Evolutionary conservation across 2,113 vertebrate genomes (phyloP).

Genomic region (Clupea harengus): DNA sequence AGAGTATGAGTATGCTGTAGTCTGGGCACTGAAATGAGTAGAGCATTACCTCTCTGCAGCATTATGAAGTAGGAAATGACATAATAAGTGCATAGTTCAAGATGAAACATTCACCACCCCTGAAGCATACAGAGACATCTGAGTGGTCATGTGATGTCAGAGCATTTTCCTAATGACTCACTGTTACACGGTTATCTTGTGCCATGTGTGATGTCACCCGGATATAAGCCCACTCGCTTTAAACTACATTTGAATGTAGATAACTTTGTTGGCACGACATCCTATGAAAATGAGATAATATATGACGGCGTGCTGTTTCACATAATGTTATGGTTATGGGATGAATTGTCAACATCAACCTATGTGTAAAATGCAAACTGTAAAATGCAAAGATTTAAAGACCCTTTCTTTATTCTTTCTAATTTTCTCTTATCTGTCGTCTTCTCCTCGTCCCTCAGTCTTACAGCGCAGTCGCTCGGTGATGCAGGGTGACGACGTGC

Average conservation of each 20-base stretch:
- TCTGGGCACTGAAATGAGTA: neutral
- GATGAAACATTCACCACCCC: neutral
- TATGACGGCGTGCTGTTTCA: neutral
- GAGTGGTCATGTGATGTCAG: neutral
- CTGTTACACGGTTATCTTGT: neutral
- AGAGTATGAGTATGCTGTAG: neutral
- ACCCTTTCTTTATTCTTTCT: neutral
- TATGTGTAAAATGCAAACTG: too few relatives aligned
- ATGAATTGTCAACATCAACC: neutral
- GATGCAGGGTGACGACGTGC: conserved; percentile 83
- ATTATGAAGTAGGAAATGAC: neutral
- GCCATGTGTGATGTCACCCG: neutral
- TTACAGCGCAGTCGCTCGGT: conserved; percentile 78
- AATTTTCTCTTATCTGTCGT: neutral
- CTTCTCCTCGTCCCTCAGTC: conserved; percentile 31
- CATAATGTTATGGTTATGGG: neutral
- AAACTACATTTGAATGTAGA: neutral
- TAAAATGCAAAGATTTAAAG: too few relatives aligned
- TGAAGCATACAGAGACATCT: neutral
- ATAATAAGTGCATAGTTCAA: neutral
- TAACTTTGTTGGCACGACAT: neutral
- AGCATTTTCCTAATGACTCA: neutral
- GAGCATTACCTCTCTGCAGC: neutral
- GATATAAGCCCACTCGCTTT: too few relatives aligned
- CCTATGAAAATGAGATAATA: neutral